These are phyloP conservation scores for Cynopterus brachyotis DNA, from an alignment of 2,113 vertebrate genomes.

Conservation along the genomic window DNA sequence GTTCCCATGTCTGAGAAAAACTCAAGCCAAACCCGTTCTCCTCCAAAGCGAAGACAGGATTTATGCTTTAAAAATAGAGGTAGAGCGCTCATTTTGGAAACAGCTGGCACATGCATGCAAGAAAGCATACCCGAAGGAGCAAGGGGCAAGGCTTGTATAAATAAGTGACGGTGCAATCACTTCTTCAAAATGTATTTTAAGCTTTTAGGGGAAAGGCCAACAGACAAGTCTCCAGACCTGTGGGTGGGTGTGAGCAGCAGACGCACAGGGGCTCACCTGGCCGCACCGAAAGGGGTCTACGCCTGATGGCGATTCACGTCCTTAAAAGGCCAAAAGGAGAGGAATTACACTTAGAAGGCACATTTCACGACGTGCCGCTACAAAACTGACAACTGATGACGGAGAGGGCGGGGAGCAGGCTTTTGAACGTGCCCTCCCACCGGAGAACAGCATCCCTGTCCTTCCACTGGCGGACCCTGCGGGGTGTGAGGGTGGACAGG, in stretches of 20 bases:
- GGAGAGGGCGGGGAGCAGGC: not conserved
- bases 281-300: not conserved
- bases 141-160: not conserved
- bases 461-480: not conserved
- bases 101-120: constrained; percentile 33
- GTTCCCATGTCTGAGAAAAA: constrained; percentile 53
- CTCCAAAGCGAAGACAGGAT: constrained; percentile 33
- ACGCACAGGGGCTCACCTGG: not conserved
- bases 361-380: constrained; percentile 53
- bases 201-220: constrained; percentile 50
- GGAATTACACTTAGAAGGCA: constrained; percentile 60
- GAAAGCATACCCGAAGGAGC: not conserved
- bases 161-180: not conserved
- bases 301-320: constrained; percentile 50
- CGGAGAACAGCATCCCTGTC: not conserved
- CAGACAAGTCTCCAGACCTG: constrained; percentile 40
- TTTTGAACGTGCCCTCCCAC: not conserved
- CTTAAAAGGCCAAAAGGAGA: constrained; percentile 73
- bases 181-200: constrained; percentile 48
- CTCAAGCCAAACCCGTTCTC: constrained; percentile 28
- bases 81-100: constrained; percentile 49
- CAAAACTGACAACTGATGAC: constrained; percentile 16
- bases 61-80: constrained; percentile 60
- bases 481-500: not conserved
- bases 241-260: constrained; percentile 42